Base-by-base conservation (phyloP, 35 echinoderm and acorn worm species). In the Acanthaster planci region DNA sequence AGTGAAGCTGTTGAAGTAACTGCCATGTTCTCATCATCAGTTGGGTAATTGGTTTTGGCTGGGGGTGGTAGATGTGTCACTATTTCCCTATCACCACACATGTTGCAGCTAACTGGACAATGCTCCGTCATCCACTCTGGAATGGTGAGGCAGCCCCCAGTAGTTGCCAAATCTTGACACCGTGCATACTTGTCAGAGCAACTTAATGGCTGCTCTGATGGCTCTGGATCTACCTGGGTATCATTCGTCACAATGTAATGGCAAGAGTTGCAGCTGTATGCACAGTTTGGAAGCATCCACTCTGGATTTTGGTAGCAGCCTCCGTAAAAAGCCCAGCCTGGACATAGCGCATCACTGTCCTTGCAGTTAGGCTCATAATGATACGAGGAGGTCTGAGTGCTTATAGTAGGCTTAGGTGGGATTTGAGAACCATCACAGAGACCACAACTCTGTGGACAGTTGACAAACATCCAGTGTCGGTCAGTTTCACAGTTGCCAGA, bases 361-460 rank as follows among this genome's bases (percentile, higher is more conserved):
- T 52, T 22, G 18, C 85, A 87, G 31, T 87, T 51, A 50, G 76
- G 64, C 26, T 29, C 64, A 72, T 72, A 26, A 26, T n/a, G 19
- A 59, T 59, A 59, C 19, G 7, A 26, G 30, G 64, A 23, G 14
- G 64, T 72, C 34, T 26, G 64, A 8, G 64, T 72, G 2, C 26
- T 26, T 23, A 1, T 29, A 7, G 15, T 34, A 14, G 64, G 29
- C 26, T 72, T 14, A 0, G 15, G 39, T 42, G 21, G 37, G 38
- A 37, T 35, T 38, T 8, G 26, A 27, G 17, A 38, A 44, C 42
- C 42, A 47, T 47, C 4, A 55, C 90, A 92, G 0, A 64, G 60
- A 8, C 78, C 37, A 76, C 90, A 92, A 60, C 90, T 92, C 23
- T 60, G 22, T 27, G 21, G 8, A 76, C 90, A 92, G 56, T 92